Conservation (phyloP, 2,113 vertebrate genomes). For the Laticauda laticaudata region DNA sequence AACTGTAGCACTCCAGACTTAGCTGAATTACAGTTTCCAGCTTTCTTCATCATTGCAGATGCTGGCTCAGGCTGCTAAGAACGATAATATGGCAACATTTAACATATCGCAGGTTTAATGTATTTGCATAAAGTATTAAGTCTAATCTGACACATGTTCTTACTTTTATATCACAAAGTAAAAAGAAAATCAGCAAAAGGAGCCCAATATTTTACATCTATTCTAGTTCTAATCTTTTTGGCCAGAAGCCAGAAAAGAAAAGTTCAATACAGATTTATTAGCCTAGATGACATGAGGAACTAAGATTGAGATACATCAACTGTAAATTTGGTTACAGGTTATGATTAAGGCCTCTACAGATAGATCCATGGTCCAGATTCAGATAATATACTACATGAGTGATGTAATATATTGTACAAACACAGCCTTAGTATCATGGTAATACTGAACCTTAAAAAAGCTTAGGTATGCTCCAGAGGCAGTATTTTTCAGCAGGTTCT, state of each 20-base stretch:
- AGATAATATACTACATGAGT: background rate
- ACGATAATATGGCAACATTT: background rate
- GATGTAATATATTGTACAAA: background rate
- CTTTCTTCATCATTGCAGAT: background rate
- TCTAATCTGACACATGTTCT: background rate
- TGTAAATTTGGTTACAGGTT: background rate
- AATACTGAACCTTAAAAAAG: background rate
- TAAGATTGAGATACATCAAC: background rate
- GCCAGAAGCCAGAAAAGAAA: background rate
- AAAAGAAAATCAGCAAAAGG: background rate
- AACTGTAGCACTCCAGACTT: background rate
- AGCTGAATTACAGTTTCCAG: background rate
- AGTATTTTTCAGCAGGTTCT: no score
- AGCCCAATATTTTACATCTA: background rate
- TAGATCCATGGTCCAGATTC: background rate
- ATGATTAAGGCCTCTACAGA: background rate
- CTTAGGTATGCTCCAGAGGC: no score
- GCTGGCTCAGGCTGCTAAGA: background rate
- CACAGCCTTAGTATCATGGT: background rate
- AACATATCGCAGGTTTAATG: background rate
- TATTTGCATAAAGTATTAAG: background rate
- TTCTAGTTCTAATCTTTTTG: background rate
- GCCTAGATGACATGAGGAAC: background rate
- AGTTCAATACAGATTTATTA: background rate
- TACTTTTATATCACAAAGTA: background rate